Evolutionary conservation across 2,797 vertebrate genomes (phyloP).

Genomic region (Florisuga fusca): DNA sequence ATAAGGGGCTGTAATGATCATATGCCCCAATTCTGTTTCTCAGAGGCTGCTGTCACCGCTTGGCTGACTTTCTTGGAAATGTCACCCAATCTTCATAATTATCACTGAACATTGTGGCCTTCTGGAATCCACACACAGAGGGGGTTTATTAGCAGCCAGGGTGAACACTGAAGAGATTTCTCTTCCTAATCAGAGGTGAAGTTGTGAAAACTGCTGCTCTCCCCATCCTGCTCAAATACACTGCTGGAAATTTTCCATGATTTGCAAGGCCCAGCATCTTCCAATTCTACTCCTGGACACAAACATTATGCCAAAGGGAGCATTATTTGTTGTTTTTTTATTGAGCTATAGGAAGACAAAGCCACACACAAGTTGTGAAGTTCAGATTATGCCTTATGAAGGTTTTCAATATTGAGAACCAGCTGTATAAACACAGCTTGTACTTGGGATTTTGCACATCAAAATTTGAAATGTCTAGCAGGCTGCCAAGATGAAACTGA

Average conservation of each 20-base stretch:
- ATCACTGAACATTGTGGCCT: accelerated
- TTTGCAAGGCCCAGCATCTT: not conserved
- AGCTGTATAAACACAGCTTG: not conserved
- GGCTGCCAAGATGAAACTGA: not conserved
- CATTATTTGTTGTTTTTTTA: not conserved
- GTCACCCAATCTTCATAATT: not conserved
- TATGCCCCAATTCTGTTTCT: not conserved
- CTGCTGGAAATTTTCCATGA: not conserved
- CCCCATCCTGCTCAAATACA: not conserved
- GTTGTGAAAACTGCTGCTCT: not conserved
- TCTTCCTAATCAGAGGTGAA: not conserved
- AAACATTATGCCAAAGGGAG: not conserved
- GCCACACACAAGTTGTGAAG: not conserved
- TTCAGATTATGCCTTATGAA: not conserved
- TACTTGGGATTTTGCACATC: not conserved
- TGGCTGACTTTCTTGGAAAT: not conserved
- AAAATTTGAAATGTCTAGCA: not conserved
- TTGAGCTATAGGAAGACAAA: not conserved
- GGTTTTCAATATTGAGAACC: not conserved
- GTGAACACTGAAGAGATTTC: not conserved
- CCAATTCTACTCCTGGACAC: not conserved
- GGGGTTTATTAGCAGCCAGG: not conserved
- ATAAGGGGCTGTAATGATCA: accelerated
- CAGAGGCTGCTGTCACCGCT: not conserved
- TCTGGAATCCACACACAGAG: not conserved